Base-by-base conservation (phyloP, 2,113 vertebrate species). In the Caloenas nicobarica region DNA sequence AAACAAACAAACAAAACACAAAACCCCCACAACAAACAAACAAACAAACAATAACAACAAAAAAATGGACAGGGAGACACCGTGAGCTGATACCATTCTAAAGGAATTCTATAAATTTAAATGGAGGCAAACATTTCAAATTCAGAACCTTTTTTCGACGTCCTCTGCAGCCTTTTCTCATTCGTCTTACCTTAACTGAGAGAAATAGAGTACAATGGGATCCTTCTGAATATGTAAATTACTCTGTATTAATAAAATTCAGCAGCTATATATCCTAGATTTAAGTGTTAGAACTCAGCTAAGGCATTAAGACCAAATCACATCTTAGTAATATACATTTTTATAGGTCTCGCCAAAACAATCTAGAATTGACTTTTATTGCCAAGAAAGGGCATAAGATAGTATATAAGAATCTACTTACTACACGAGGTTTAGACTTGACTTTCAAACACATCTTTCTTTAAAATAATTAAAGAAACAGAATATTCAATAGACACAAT, bases 291-390 rank as follows among this genome's bases (percentile, higher is more conserved):
- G 94, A 96, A 97, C 68, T 97, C 92, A 97, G 68, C 62, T 95
- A 89, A 90, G 50, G 95, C 94, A 97, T 73, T 97, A 97, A 97
- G 91, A 96, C 64, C 92, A 98, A 97, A 97, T 97, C 95, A 94
- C 86, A 93, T 93, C 86, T 96, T 60, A 34, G 91, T 88, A 96
- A 97, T 97, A 98, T 97, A 96, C 86, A 97, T 97, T 96, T 98
- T 97, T 98, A 97, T 97, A 93, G 92, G 93, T 96, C 91, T 96
- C 97, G 83, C 91, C 97, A 94, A 97, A 97, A 88, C 89, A 97
- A 97, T 97, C 94, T 91, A 92, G 44, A 68, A 96, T 89, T 96
- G 91, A 95, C 93, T 97, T 90, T 88, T 95, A 95, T 81, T 94
- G 74, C 81, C 71, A 95, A 96, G 76, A 96, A 88, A 96, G 74